Percentiles rank a stretch among this genome's conserved stretches.
phyloP scores from a whole-genome alignment of 2,888 invertebrate genomes.

The Spisula solida region DNA sequence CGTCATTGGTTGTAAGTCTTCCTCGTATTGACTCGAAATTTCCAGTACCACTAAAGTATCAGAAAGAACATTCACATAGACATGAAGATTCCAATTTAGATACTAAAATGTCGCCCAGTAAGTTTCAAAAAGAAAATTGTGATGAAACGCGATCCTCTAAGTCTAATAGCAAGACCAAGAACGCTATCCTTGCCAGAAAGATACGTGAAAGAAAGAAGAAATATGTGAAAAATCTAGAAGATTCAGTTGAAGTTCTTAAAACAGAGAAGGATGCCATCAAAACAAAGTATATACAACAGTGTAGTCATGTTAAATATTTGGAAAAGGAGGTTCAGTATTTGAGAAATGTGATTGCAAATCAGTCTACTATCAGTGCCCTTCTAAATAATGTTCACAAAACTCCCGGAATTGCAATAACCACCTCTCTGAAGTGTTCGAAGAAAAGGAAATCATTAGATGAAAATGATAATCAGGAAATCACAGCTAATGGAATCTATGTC shows the following conservation, averaged over 20 bases:
- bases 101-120: neutral
- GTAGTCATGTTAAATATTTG: slow-evolving; percentile 41
- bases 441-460: slow-evolving; percentile 27
- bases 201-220: slow-evolving; percentile 73
- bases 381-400: slow-evolving; percentile 70
- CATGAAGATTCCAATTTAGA: neutral
- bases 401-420: slow-evolving; percentile 71
- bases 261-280: slow-evolving; percentile 62
- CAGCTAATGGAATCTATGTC: slow-evolving; percentile 57
- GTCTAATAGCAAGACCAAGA: slow-evolving; percentile 57
- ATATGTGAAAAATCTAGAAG: slow-evolving; percentile 53
- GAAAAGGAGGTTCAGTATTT: slow-evolving; percentile 75
- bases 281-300: slow-evolving; percentile 30
- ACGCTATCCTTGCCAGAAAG: slow-evolving; percentile 72
- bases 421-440: slow-evolving; percentile 52
- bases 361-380: slow-evolving; percentile 72
- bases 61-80: neutral
- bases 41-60: neutral
- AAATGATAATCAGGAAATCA: slow-evolving; percentile 33
- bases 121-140: neutral
- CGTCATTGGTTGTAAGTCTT: neutral
- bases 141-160: neutral
- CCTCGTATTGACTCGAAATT: neutral
- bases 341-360: slow-evolving; percentile 77
- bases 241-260: slow-evolving; percentile 44